Evolutionary conservation across 2,797 vertebrate species (phyloP), one percentile per base, ranked within the genome.

Genomic region (Schizopygopsis malacanthus): DNA sequence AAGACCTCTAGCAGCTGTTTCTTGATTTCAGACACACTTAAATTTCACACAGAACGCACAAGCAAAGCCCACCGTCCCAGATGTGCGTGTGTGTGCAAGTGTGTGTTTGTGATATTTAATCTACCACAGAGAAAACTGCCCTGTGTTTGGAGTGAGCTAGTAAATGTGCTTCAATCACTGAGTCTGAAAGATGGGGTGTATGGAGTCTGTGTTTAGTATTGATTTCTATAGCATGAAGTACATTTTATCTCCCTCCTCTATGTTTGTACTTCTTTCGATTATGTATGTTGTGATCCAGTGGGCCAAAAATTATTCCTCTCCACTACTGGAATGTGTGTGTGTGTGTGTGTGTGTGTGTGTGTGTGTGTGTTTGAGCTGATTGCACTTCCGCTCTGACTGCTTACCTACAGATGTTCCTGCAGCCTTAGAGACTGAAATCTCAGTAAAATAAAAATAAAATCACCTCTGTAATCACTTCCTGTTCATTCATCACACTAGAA

Each of bases 21-120:
- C 52, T 37, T 50, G 65, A 71, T 82, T 82, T 67, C 20, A 52
- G 50, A 15, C 7, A 4, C 28, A 33, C 39, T 65, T 70, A 41
- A 50, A 69, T 70, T 82, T 71, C 80, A 82, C 59, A 82, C 84
- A 20, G 70, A 72, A n/a, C 69, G 71, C 79, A 67, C 39, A 86
- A 65, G 50, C 20, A 61, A 85, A 47, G 28, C 43, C 65, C 65
- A 18, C 28, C 2, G 0, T 47, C 25, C 25, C 65, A 70, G 39
- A 39, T 63, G 61, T 4, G 59, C n/a, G 3, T 54, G 18, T 25
- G 56, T 43, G 56, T 28, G 37, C 11, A 4, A 33, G 72, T 61
- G 41, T 65, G 59, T 67, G 59, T 33, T 63, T 65, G 41, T 65
- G 78, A 65, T 65, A 65, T 65, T 33, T 80, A 43, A 65, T 79